Conservation (phyloP, 2,888 invertebrate genomes). For the Machimus rusticus region DNA sequence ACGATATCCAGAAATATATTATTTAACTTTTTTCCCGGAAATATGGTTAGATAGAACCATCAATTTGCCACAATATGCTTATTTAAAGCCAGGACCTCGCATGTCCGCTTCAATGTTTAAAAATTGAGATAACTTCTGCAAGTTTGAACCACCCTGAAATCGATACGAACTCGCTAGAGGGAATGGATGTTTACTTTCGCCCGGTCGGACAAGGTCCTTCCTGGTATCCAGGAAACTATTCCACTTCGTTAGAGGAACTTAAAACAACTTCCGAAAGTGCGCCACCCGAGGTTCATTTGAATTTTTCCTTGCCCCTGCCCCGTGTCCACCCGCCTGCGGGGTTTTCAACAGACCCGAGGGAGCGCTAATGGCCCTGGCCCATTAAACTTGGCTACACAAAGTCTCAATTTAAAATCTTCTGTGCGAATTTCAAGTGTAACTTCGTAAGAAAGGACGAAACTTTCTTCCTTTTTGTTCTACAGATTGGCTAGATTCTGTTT, state of each 20-base stretch:
- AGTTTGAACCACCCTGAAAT: neutral
- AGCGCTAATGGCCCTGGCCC: neutral
- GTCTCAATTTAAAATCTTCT: neutral
- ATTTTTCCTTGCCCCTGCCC: neutral
- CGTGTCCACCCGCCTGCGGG: neutral
- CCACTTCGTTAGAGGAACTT: neutral
- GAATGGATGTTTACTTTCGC: neutral
- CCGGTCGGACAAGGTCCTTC: neutral
- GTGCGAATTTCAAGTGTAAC: neutral
- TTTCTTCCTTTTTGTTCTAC: neutral
- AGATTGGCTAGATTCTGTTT: neutral
- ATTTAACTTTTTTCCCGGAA: neutral
- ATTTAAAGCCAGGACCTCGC: neutral
- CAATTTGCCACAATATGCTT: neutral
- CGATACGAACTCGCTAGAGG: neutral
- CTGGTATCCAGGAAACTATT: neutral
- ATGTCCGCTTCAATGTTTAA: neutral
- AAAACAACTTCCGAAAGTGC: neutral
- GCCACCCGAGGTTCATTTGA: neutral
- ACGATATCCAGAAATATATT: neutral
- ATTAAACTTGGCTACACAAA: neutral
- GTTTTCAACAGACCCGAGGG: neutral
- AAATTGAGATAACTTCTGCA: neutral
- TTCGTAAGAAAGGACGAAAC: neutral
- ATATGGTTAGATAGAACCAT: no score